Evolutionary conservation across 2,888 invertebrate species (phyloP).

Genomic region (Phyto melanocephala): DNA sequence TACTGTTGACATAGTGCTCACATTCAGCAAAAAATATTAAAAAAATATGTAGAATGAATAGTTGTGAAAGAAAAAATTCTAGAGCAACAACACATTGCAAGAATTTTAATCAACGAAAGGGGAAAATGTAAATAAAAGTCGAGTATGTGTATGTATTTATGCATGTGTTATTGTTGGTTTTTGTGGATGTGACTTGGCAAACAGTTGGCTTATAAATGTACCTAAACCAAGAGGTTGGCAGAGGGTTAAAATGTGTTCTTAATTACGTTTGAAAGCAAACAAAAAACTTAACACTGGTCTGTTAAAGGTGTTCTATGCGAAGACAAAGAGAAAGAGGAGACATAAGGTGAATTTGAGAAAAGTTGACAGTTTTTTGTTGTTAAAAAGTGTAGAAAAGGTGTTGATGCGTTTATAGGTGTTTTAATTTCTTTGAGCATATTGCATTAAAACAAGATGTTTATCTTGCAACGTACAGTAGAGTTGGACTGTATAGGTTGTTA

Average conservation of each 20-base stretch:
- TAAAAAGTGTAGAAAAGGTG: neutral
- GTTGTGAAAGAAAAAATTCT: neutral
- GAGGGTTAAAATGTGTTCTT: conserved; percentile 29
- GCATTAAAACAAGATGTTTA: neutral
- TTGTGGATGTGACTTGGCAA: neutral
- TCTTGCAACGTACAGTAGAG: too few species aligned
- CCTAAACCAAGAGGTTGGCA: conserved; percentile 2
- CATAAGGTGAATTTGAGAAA: neutral
- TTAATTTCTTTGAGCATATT: neutral
- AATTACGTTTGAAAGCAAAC: conserved; percentile 37
- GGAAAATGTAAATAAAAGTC: conserved; percentile 4
- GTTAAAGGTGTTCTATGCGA: neutral
- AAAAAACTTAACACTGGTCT: neutral
- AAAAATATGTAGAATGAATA: neutral
- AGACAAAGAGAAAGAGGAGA: too few species aligned
- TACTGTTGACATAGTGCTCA: conserved; percentile 11
- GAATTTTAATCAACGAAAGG: conserved; percentile 12
- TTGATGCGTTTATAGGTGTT: neutral
- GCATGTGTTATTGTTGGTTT: neutral
- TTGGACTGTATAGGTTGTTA: too few species aligned
- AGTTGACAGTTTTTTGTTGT: neutral
- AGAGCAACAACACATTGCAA: neutral
- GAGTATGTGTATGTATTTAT: neutral
- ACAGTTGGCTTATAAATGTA: conserved; percentile 22
- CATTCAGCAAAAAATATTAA: neutral